These are phyloP conservation scores for Phasianus colchicus DNA, from an alignment of 2,113 vertebrate species.

Conservation along the genomic window DNA sequence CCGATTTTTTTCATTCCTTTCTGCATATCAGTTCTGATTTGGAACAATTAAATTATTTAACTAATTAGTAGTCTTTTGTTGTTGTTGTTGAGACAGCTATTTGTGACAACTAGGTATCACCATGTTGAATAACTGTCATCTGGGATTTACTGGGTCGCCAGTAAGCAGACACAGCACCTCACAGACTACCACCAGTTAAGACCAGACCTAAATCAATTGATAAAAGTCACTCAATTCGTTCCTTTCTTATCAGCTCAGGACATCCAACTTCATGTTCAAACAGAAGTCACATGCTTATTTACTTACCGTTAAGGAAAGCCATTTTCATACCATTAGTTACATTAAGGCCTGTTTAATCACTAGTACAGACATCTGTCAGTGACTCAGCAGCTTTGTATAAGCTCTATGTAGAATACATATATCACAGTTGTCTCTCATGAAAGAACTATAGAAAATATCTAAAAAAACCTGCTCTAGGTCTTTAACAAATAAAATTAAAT, in stretches of 20 bases:
- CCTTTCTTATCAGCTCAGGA: neutral
- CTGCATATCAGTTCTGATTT: neutral
- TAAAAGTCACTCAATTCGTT: neutral
- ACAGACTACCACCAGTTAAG: neutral
- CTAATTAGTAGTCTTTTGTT: neutral
- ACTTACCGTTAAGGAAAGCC: neutral
- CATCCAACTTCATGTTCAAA: neutral
- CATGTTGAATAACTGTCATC: neutral
- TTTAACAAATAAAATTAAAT: neutral
- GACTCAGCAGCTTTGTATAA: neutral
- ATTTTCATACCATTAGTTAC: neutral
- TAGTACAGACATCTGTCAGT: neutral
- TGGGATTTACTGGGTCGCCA: neutral
- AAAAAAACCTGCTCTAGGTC: neutral
- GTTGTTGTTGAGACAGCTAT: neutral
- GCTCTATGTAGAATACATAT: neutral
- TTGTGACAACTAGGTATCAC: neutral
- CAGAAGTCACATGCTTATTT: neutral
- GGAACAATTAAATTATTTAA: neutral
- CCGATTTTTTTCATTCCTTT: neutral
- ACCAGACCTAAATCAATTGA: neutral
- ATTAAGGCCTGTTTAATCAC: neutral
- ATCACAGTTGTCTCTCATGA: neutral
- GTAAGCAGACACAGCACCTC: neutral
- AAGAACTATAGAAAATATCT: neutral